Base-by-base conservation (phyloP, 1,140 invertebrate species). In the Apis laboriosa region DNA sequence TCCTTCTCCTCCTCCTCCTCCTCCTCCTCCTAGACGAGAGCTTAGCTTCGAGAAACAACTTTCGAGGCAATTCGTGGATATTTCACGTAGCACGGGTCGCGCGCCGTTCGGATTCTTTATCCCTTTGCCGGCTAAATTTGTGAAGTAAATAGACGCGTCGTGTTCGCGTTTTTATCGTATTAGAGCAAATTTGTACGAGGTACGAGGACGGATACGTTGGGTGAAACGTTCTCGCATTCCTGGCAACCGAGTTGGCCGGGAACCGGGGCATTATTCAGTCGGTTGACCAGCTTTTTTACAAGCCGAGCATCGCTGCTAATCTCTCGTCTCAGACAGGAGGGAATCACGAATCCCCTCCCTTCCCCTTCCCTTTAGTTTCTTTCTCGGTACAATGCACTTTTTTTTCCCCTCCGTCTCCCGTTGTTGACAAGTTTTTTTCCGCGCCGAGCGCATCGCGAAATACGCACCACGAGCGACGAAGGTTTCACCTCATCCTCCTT, bases 371-470 rank as follows among this genome's bases (percentile, higher is more conserved):
- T 80, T 80, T 66, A 76, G 77, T 77, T 34, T 90, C 81, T 74
- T 66, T 66, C 73, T 43, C 5, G 34, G 83, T 84, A 89, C 86
- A 86, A 90, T 88, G 88, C 80, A 56, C 87, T 92, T 91, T 91
- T 91, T 91, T 63, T 63, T 91, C 90, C 67, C 51, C 28, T 80
- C 79, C 63, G 58, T 43, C 75, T 84, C 81, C 82, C 84, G 83
- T 88, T 90, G 90, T 90, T 90, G 90, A 91, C 90, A 90, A 88
- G 86, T 86, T 90, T 88, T 86, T 90, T 86, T 80, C 86, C 63
- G 71, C 81, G 78, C 66, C 77, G 70, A 60, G 81, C 61, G 82
- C 81, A 89, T 83, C 82, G 81, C 84, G 77, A 82, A 74, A 68
- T 66, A 66, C 83, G 75, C 86, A 24, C 55, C 80, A 63, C 24